A percentile compares a stretch with the other conserved stretches of the same genome.
Evolutionary conservation across 2,113 vertebrate genomes (phyloP).

Genomic region (Columbina picui): DNA sequence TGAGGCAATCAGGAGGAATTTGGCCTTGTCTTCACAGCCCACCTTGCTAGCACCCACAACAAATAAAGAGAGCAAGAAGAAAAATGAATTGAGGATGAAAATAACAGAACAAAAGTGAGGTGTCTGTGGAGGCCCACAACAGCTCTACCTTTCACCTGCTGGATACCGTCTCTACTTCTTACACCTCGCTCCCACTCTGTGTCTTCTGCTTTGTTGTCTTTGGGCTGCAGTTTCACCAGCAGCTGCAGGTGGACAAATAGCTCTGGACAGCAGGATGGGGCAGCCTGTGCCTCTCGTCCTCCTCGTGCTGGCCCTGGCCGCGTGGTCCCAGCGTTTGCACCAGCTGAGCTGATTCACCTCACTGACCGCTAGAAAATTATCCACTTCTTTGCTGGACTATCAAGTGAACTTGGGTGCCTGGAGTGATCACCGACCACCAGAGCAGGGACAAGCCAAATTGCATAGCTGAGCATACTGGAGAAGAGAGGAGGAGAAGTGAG

Average conservation of each 20-base stretch:
- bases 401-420: background rate
- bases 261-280: background rate
- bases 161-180: background rate
- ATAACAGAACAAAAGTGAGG: background rate
- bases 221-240: background rate
- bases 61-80: background rate
- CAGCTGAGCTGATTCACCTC: background rate
- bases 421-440: background rate
- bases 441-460: background rate
- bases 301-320: background rate
- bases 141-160: background rate
- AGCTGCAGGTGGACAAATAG: no score
- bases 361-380: background rate
- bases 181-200: background rate
- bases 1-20: background rate
- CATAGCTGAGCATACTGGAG: background rate
- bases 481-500: background rate
- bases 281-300: background rate
- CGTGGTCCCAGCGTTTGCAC: accelerated
- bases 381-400: background rate
- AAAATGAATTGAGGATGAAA: background rate
- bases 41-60: background rate
- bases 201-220: background rate
- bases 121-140: background rate
- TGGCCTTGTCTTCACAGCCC: background rate